Percentiles rank a stretch among this genome's conserved stretches.
These are phyloP conservation scores for Pristionchus maxplancki DNA, from an alignment of 2,888 invertebrate genomes.

Conservation along the genomic window DNA sequence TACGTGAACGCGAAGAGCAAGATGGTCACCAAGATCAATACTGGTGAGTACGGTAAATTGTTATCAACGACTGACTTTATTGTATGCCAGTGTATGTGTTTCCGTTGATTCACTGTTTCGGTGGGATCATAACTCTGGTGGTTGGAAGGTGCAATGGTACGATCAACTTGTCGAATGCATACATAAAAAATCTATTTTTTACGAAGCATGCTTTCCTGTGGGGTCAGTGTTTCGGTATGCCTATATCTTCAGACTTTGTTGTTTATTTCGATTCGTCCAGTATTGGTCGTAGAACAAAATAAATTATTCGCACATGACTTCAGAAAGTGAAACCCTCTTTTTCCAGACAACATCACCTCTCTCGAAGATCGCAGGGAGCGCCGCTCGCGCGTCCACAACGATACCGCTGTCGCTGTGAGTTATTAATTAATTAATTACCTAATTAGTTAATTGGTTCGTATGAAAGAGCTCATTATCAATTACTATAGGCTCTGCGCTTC, in stretches of 20 bases:
- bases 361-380: slow-evolving; percentile 35
- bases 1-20: slow-evolving; percentile 60
- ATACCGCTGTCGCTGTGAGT: slow-evolving; percentile 45
- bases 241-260: background rate
- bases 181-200: background rate
- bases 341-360: slow-evolving; percentile 51
- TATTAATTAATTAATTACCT: background rate
- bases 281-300: too few relatives aligned
- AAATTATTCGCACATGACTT: too few relatives aligned
- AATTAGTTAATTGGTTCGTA: background rate
- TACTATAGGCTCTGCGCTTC: too few relatives aligned
- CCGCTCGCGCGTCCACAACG: slow-evolving; percentile 45
- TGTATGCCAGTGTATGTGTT: too few relatives aligned
- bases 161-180: too few relatives aligned
- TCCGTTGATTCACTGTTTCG: too few relatives aligned
- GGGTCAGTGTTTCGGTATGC: background rate
- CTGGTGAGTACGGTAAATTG: slow-evolving; percentile 46
- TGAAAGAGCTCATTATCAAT: too few relatives aligned
- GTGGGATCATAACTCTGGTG: too few relatives aligned
- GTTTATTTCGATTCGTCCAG: too few relatives aligned
- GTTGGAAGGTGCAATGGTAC: background rate
- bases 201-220: background rate
- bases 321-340: too few relatives aligned
- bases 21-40: slow-evolving; percentile 56
- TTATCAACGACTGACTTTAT: too few relatives aligned